Conservation (phyloP, 2,113 vertebrate species). For the Pristiophorus japonicus region DNA sequence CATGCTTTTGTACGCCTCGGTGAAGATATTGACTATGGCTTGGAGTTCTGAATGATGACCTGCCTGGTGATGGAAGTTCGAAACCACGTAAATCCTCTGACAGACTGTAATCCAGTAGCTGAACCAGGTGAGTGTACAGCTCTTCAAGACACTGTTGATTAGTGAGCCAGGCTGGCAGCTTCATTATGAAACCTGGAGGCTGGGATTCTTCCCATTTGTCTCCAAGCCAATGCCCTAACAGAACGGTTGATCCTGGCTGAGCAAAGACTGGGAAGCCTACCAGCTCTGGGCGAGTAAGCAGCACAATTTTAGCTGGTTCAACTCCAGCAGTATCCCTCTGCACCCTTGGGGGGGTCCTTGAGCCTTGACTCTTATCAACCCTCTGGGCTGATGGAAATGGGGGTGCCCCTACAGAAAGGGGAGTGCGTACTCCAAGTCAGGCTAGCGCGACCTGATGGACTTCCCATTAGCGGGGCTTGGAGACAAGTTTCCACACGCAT, state of each 20-base stretch:
- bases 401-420: not conserved
- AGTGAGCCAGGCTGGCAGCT: not conserved
- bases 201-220: not conserved
- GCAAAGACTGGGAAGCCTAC: not conserved
- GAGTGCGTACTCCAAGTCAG: not conserved
- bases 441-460: not conserved
- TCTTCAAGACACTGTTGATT: not conserved
- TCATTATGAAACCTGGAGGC: not conserved
- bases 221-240: not conserved
- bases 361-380: not conserved
- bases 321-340: not conserved
- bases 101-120: not conserved
- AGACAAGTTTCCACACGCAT: not conserved
- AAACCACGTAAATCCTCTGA: not conserved
- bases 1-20: too few species aligned
- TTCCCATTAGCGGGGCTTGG: not conserved
- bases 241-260: not conserved
- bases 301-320: not conserved
- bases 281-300: not conserved
- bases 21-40: too few species aligned
- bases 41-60: not conserved
- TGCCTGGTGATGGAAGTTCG: not conserved
- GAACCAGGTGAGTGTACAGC: not conserved
- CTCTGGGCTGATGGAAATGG: not conserved
- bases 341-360: not conserved